Percentiles rank a stretch among this genome's conserved stretches.
Conservation (phyloP, 2,113 vertebrate species). For the Verasper variegatus region DNA sequence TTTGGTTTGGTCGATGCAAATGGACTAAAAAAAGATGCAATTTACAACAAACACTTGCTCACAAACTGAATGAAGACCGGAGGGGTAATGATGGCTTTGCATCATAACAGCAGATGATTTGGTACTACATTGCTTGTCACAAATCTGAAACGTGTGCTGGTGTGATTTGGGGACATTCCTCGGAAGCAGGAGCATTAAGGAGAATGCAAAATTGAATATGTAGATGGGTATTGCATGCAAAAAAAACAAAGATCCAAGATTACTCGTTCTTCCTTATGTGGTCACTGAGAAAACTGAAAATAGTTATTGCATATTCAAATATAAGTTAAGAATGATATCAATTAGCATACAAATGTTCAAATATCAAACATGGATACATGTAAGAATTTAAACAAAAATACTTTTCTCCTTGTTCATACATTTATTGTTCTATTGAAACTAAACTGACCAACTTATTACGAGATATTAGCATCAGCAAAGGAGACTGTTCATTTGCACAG, state of each 20-base stretch:
- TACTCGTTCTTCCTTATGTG: too few species aligned
- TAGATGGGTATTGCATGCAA: constrained; percentile 65
- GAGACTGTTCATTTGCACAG: neutral
- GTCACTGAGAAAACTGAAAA: neutral
- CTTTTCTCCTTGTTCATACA: neutral
- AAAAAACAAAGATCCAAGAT: constrained; percentile 70
- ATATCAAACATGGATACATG: too few species aligned
- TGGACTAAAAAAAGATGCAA: constrained; percentile 61
- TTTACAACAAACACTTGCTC: constrained; percentile 38
- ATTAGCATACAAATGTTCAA: too few species aligned
- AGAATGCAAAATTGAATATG: constrained; percentile 73
- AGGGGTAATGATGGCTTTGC: neutral
- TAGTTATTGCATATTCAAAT: too few species aligned
- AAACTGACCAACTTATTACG: neutral
- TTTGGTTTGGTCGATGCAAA: constrained; percentile 74
- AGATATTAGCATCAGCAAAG: neutral
- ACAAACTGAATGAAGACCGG: neutral
- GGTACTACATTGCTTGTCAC: neutral
- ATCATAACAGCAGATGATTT: neutral
- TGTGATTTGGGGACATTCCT: constrained; percentile 70
- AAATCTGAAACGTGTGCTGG: constrained; percentile 37
- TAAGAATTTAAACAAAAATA: too few species aligned
- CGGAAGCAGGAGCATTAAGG: constrained; percentile 62
- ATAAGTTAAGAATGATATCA: too few species aligned
- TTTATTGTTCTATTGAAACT: neutral